A percentile compares a stretch with the other conserved stretches of the same genome.
Evolutionary conservation across 2,113 vertebrate genomes (phyloP).

Genomic region (Lipotes vexillifer): DNA sequence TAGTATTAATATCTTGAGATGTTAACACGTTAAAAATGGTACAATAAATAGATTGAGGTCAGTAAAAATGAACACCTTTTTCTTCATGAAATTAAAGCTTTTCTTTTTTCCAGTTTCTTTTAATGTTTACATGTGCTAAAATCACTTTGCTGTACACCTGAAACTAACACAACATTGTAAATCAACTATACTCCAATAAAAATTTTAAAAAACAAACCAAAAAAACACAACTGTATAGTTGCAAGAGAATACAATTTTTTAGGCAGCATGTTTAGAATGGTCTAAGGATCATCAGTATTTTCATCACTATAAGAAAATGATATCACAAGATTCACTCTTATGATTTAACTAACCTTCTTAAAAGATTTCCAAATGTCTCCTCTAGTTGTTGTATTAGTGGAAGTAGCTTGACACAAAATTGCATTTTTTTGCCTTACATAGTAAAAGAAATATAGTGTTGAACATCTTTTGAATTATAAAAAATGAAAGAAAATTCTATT

Average conservation of each 20-base stretch:
- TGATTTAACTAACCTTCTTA: constrained; percentile 39
- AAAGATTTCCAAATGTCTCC: constrained; percentile 62
- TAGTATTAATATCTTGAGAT: neutral
- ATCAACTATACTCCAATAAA: neutral
- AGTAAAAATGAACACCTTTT: neutral
- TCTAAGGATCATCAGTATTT: neutral
- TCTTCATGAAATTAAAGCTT: neutral
- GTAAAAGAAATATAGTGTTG: constrained; percentile 63
- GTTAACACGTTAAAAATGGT: neutral
- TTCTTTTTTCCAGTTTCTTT: neutral
- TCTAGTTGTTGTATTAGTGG: constrained; percentile 51
- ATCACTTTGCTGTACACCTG: neutral
- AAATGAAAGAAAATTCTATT: constrained; percentile 59
- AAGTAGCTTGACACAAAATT: constrained; percentile 46
- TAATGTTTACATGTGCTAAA: neutral
- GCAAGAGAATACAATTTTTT: neutral
- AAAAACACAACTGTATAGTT: neutral
- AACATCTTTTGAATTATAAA: constrained; percentile 53
- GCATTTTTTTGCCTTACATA: constrained; percentile 69
- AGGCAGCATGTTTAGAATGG: neutral
- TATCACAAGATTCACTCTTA: neutral
- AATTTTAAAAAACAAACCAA: neutral
- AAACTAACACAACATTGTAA: neutral
- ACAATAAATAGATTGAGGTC: neutral
- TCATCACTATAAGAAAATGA: neutral